Evolutionary conservation across 1,140 invertebrate genomes (phyloP).

Genomic region (Listronotus oregonensis): DNA sequence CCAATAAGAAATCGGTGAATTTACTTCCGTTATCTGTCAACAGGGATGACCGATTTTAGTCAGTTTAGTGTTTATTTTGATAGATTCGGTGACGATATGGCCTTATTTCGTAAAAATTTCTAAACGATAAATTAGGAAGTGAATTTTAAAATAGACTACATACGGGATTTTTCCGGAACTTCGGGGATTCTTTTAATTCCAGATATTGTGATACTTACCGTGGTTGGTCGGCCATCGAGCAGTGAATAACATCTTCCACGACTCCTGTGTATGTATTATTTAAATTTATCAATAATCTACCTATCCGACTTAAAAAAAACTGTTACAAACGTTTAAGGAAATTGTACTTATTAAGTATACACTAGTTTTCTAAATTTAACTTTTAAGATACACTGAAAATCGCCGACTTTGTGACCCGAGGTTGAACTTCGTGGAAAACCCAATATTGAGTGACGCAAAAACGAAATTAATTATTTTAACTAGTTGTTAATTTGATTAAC

Average conservation of each 20-base stretch:
- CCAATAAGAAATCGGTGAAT: slow-evolving; percentile 7
- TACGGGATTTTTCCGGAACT: not conserved
- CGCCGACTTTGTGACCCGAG: slow-evolving; percentile 13
- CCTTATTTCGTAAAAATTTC: not conserved
- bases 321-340: slow-evolving; percentile 32
- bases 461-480: slow-evolving; percentile 6
- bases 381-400: slow-evolving; percentile 9
- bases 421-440: slow-evolving; percentile 41
- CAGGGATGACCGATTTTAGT: not conserved
- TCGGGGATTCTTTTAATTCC: not conserved
- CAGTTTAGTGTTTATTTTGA: slow-evolving; percentile 30
- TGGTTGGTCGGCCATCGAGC: slow-evolving; percentile 55
- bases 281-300: slow-evolving; percentile 45
- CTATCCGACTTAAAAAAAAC: slow-evolving; percentile 37
- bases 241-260: slow-evolving; percentile 55
- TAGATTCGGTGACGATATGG: slow-evolving; percentile 8
- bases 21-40: slow-evolving; percentile 8
- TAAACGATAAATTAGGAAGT: slow-evolving; percentile 1
- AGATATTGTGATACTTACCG: slow-evolving; percentile 44
- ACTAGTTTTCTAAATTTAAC: slow-evolving; percentile 22
- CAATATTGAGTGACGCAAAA: slow-evolving; percentile 49
- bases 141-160: not conserved
- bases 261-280: slow-evolving; percentile 53
- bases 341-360: slow-evolving; percentile 28
- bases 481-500: not conserved